phyloP scores from a whole-genome alignment of 2,113 vertebrate genomes.

The Calypte anna region DNA sequence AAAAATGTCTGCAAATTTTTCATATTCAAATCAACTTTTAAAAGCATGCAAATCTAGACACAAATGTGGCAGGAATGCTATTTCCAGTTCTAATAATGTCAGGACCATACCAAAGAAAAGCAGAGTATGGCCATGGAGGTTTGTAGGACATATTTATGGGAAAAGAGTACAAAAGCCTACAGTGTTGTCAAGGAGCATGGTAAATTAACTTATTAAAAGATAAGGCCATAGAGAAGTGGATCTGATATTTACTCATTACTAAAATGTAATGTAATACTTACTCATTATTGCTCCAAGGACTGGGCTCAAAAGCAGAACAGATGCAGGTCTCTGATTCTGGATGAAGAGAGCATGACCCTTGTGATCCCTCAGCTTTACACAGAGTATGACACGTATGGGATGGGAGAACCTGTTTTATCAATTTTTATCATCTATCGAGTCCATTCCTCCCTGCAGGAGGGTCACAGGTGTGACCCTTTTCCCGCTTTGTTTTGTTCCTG shows the following conservation, averaged over 20 bases:
- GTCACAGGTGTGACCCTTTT: too few species aligned
- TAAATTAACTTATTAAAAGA: neutral
- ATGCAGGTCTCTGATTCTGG: too few species aligned
- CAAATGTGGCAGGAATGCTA: neutral
- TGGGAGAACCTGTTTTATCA: too few species aligned
- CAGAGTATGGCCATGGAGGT: fast-evolving
- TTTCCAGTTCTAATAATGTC: neutral
- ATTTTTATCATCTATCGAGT: too few species aligned
- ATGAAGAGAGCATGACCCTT: too few species aligned
- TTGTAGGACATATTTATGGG: neutral
- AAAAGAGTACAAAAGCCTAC: neutral
- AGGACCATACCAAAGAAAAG: neutral
- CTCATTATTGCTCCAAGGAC: neutral
- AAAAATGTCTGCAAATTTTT: neutral
- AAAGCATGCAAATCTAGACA: neutral
- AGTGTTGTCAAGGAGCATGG: neutral
- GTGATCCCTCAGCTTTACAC: too few species aligned
- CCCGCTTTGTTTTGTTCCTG: too few species aligned
- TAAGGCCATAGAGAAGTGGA: neutral
- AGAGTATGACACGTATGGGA: too few species aligned
- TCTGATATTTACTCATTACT: neutral
- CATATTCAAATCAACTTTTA: neutral
- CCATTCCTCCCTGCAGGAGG: too few species aligned
- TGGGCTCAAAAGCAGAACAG: too few species aligned
- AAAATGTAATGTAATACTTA: neutral